Percentiles rank a stretch among this genome's conserved stretches.
Evolutionary conservation across 2,113 vertebrate genomes (phyloP).

Genomic region (Oreocharis arfaki): DNA sequence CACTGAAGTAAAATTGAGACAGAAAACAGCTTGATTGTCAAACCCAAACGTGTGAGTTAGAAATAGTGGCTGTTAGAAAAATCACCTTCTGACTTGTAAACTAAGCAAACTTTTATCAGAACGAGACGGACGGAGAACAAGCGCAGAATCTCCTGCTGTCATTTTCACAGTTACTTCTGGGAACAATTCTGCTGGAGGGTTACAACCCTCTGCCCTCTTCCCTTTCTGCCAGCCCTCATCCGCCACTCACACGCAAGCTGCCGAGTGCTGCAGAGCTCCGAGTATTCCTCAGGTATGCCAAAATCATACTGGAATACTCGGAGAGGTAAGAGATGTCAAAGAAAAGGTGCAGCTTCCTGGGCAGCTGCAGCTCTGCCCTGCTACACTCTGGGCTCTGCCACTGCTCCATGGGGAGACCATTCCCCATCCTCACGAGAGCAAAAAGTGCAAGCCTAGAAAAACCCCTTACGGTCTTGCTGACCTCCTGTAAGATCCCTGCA

Average conservation of each 20-base stretch:
- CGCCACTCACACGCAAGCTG: neutral
- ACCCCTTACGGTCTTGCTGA: neutral
- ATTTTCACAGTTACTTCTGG: neutral
- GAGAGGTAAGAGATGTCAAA: neutral
- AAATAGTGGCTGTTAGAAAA: conserved; percentile 23
- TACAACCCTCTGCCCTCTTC: neutral
- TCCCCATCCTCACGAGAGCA: neutral
- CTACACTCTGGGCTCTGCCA: neutral
- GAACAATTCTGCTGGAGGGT: neutral
- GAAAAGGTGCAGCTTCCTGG: neutral
- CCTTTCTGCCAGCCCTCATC: neutral
- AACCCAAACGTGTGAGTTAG: neutral
- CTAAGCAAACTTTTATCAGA: conserved; percentile 11
- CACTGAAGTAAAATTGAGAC: conserved; percentile 33
- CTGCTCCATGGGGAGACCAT: neutral
- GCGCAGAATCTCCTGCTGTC: neutral
- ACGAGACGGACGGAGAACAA: neutral
- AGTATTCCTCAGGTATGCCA: neutral
- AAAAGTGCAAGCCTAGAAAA: neutral
- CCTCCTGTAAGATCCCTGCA: neutral
- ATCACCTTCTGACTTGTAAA: conserved; percentile 36
- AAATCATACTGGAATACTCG: neutral
- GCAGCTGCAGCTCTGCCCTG: neutral
- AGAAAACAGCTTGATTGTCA: conserved; percentile 51
- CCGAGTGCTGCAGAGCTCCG: neutral